Percentiles rank a stretch among this genome's conserved stretches.
Evolutionary conservation across 2,113 vertebrate genomes (phyloP).

Genomic region (Podocnemis expansa): DNA sequence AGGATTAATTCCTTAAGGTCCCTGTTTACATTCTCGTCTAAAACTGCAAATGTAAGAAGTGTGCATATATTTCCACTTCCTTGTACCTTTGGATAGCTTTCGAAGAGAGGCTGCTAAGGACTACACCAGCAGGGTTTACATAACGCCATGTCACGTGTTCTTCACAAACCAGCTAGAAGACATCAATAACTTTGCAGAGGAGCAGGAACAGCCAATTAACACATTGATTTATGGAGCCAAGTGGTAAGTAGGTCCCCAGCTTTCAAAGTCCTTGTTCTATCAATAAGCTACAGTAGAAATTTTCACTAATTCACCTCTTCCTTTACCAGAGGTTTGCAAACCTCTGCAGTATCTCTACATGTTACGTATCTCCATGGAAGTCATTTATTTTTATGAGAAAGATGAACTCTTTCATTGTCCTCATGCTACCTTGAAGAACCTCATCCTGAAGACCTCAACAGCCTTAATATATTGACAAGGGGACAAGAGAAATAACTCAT

Average conservation of each 20-base stretch:
- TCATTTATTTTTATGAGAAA: background rate
- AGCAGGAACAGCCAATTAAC: background rate
- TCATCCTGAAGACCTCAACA: background rate
- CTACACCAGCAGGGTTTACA: background rate
- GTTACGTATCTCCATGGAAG: background rate
- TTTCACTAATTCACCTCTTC: background rate
- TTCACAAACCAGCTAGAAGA: background rate
- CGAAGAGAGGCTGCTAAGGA: background rate
- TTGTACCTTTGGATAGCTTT: background rate
- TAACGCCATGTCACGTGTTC: background rate
- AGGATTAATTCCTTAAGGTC: background rate
- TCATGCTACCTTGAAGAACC: background rate
- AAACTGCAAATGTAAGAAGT: background rate
- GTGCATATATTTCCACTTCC: background rate
- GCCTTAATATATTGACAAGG: background rate
- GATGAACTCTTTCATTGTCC: background rate
- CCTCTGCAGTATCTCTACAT: background rate
- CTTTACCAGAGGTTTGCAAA: background rate
- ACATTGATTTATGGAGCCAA: background rate
- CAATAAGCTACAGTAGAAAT: background rate
- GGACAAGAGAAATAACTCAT: background rate
- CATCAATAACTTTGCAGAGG: background rate
- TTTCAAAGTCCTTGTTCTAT: background rate
- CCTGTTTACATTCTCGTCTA: background rate
- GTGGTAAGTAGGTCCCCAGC: background rate